Evolutionary conservation across 2,888 invertebrate species (phyloP).

Genomic region (Leucoptera coffeella): DNA sequence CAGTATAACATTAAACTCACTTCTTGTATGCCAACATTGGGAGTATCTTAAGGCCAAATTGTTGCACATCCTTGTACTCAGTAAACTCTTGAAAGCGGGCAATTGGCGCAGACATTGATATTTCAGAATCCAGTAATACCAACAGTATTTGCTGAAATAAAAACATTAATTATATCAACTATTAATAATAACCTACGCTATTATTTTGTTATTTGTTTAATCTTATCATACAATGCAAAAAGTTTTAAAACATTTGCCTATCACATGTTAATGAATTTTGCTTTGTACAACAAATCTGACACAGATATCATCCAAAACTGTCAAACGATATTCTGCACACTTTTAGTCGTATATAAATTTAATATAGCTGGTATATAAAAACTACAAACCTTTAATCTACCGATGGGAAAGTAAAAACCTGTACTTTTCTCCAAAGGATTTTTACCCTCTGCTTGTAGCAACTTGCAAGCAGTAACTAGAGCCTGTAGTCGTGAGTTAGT

Average conservation of each 20-base stretch:
- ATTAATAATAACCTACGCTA: too few relatives aligned
- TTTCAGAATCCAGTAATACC: slow-evolving; percentile 57
- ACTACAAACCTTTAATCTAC: slow-evolving; percentile 55
- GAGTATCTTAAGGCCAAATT: slow-evolving; percentile 57
- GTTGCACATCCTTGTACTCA: slow-evolving; percentile 69
- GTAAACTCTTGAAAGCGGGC: slow-evolving; percentile 69
- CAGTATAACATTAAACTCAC: slow-evolving; percentile 12
- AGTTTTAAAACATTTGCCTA: too few relatives aligned
- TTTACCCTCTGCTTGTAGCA: slow-evolving; percentile 67
- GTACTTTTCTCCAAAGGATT: slow-evolving; percentile 52
- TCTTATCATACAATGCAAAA: too few relatives aligned
- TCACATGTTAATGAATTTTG: too few relatives aligned
- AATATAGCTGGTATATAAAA: background rate
- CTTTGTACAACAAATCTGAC: too few relatives aligned
- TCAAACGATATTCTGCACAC: too few relatives aligned
- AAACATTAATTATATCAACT: slow-evolving; percentile 1
- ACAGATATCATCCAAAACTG: too few relatives aligned
- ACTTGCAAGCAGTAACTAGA: slow-evolving; percentile 65
- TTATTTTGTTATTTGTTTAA: too few relatives aligned
- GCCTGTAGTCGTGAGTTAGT: slow-evolving; percentile 53
- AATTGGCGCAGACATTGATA: slow-evolving; percentile 56
- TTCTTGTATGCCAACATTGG: slow-evolving; percentile 28
- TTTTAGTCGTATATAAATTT: too few relatives aligned
- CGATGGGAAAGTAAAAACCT: slow-evolving; percentile 59
- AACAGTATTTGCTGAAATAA: slow-evolving; percentile 54